Evolutionary conservation across 2,113 vertebrate species (phyloP).

Genomic region (Heterochromis multidens): DNA sequence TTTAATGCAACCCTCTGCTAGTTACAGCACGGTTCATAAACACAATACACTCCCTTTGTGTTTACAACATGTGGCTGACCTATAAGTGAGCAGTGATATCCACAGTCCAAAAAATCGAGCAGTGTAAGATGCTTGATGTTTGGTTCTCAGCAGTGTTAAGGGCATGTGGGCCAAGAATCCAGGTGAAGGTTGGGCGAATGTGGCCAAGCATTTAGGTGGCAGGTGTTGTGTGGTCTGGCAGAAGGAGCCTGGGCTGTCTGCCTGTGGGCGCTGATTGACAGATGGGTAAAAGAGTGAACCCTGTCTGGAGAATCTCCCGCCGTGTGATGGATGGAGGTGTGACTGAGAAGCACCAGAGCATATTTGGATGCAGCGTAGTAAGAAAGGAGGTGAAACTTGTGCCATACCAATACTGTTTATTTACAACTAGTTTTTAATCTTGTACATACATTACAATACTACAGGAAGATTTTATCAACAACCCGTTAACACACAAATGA

Average conservation of each 20-base stretch:
- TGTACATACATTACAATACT: background rate
- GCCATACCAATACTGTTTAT: background rate
- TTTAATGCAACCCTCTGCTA: background rate
- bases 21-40: background rate
- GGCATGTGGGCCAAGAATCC: background rate
- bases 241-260: background rate
- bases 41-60: background rate
- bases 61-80: background rate
- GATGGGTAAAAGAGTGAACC: conserved; percentile 38
- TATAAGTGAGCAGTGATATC: background rate
- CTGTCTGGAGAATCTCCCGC: conserved; percentile 41
- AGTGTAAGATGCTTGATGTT: background rate
- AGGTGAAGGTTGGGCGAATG: conserved; percentile 1
- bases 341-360: conserved; percentile 28
- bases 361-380: conserved; percentile 45
- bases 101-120: background rate
- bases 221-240: conserved; percentile 53
- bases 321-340: conserved; percentile 56
- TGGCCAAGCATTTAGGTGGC: conserved; percentile 13
- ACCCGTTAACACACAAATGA: background rate
- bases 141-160: background rate
- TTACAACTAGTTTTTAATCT: background rate
- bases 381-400: conserved; percentile 17
- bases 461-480: background rate
- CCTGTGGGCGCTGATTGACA: conserved; percentile 58